Conservation (phyloP, 2,797 vertebrate genomes). For the Neosalanx taihuensis region DNA sequence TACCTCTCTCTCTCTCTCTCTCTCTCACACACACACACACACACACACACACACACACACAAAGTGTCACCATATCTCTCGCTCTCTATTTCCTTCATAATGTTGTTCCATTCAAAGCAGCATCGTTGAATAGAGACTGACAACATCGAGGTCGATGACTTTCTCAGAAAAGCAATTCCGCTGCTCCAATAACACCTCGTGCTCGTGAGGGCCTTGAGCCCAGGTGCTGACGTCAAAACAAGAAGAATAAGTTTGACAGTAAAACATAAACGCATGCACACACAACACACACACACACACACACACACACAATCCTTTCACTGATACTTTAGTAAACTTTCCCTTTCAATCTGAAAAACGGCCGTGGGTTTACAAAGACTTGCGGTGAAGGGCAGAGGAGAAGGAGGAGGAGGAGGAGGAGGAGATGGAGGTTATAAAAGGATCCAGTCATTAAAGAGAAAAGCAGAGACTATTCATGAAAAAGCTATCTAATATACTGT, state of each 20-base stretch:
- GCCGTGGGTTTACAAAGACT: not conserved
- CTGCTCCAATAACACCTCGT: not conserved
- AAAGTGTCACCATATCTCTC: not conserved
- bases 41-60: too few relatives aligned
- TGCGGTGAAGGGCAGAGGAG: not conserved
- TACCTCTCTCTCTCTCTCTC: not conserved
- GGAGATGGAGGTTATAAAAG: slow-evolving; percentile 22
- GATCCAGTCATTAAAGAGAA: not conserved
- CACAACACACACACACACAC: slow-evolving; percentile 4
- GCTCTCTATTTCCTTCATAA: slow-evolving; percentile 3
- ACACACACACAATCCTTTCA: not conserved
- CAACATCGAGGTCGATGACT: not conserved
- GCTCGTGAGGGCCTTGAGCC: not conserved
- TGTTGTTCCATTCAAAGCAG: not conserved
- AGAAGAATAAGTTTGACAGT: not conserved
- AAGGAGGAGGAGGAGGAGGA: not conserved
- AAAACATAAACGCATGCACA: not conserved
- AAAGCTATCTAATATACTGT: too few relatives aligned
- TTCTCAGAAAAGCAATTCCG: not conserved
- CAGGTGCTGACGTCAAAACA: not conserved
- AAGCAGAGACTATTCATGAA: too few relatives aligned
- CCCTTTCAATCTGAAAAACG: too few relatives aligned
- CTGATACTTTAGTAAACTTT: not conserved
- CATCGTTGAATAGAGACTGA: not conserved
- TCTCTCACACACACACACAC: too few relatives aligned